A percentile compares a stretch with the other conserved stretches of the same genome.
These are phyloP conservation scores for Bombylius major DNA, from an alignment of 2,888 invertebrate species.

Conservation along the genomic window DNA sequence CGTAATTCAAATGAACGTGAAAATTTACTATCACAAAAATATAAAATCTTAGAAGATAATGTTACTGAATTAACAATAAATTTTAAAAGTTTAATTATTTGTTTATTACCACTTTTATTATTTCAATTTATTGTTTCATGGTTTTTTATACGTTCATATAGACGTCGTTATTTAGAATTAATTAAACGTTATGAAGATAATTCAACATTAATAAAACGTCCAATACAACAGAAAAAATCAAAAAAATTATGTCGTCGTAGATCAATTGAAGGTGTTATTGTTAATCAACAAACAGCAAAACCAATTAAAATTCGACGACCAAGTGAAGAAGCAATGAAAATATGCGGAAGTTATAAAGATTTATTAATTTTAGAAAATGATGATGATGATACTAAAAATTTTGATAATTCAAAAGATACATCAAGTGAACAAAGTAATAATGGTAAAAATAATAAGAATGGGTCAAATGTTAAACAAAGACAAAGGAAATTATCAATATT, in stretches of 20 bases:
- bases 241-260: conserved; percentile 40
- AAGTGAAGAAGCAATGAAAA: conserved; percentile 58
- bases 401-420: conserved; percentile 18
- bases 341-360: conserved; percentile 46
- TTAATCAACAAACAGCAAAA: conserved; percentile 36
- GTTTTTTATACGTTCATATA: neutral
- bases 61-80: conserved; percentile 48
- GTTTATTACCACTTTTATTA: conserved; percentile 5
- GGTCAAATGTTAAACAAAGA: conserved; percentile 12
- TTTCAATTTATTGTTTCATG: conserved; percentile 7
- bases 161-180: conserved; percentile 2
- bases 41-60: conserved; percentile 51
- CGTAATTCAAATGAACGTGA: conserved; percentile 60
- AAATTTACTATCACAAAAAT: conserved; percentile 65
- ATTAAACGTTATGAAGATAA: conserved; percentile 4
- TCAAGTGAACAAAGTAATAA: conserved; percentile 3
- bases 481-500: conserved; percentile 32
- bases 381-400: conserved; percentile 20
- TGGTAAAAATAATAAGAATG: neutral
- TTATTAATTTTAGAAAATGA: conserved; percentile 43
- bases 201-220: conserved; percentile 7
- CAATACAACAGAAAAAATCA: conserved; percentile 6
- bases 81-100: conserved; percentile 35
- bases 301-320: conserved; percentile 52
- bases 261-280: conserved; percentile 48